Conservation (phyloP, 1,140 invertebrate species). For the Pseudomyrmex cubaensis region DNA sequence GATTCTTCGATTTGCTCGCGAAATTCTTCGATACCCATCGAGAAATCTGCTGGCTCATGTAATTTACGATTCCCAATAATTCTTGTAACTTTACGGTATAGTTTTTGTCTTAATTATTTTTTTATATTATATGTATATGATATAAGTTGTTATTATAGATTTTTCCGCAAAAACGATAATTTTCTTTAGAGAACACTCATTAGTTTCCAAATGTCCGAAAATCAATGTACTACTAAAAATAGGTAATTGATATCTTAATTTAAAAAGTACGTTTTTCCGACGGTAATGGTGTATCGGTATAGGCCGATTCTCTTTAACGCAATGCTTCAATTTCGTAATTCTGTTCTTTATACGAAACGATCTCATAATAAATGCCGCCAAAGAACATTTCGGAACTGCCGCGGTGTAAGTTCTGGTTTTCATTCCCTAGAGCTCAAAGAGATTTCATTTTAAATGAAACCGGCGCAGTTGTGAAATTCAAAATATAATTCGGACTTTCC, state of each 20-base stretch:
- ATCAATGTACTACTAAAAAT: background rate
- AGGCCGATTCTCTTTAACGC: background rate
- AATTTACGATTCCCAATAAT: no score
- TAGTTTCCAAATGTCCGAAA: no score
- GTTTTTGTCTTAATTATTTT: no score
- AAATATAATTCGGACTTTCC: background rate
- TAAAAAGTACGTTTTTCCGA: background rate
- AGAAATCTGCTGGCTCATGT: no score
- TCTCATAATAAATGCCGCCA: background rate
- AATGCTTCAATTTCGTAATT: background rate
- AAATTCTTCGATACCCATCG: no score
- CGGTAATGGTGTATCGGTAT: no score
- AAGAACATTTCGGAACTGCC: background rate
- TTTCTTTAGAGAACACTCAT: no score
- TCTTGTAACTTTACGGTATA: no score
- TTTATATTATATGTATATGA: no score
- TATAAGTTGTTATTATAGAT: no score
- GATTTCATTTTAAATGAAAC: background rate
- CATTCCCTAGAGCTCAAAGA: background rate
- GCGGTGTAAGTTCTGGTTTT: background rate
- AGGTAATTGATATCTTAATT: background rate
- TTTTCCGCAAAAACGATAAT: no score
- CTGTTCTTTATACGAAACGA: background rate
- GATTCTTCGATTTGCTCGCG: no score
- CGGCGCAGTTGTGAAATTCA: background rate